Base-by-base conservation (phyloP, 2,888 invertebrate genomes). In the Brassicogethes aeneus region DNA sequence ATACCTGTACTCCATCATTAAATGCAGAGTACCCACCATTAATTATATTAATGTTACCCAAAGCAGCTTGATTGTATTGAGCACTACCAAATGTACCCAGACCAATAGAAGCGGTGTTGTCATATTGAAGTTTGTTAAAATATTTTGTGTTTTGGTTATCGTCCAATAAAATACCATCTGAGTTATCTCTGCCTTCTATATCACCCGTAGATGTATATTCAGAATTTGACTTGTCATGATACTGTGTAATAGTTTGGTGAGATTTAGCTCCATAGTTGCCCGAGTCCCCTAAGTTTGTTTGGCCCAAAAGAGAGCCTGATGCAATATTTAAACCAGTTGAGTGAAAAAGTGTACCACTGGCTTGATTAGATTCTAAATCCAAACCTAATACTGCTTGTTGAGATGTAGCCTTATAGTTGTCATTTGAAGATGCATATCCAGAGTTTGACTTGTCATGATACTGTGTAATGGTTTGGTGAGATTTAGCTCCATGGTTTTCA, bases 11-110 rank as follows among this genome's bases (percentile, higher is more conserved):
- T 8, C 48, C 55, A 17, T 48, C 34, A 2, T 48, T 40, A 12
- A 43, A 17, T 41, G 57, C 61, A 2, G 65, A 65, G 40, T 59
- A 59, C 15, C 63, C 65, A 10, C 62, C 61, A 15, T 59, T 59
- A 8, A 64, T 47, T 15, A 65, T 64, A 38, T 64, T 59, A 14
- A 61, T 50, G 15, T 53, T 54, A 17, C 51, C 53, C 3, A 17
- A 3, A 31, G 17, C 17, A 2, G 10, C 3, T 10, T 33, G 10
- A 14, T 32, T 16, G 7, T 32, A 33, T 38, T 23, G 2, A 33
- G 23, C 12, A 29, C 1, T 17, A 8, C 40, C 23, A 12, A 23
- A 23, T 23, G 23, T 23, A 7, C 23, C 23, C 5, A 23, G 23
- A 7, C 23, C 23, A 5, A 23, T 23, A 7, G n/a, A n/a, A n/a